Conservation (phyloP, 1,140 invertebrate species). For the Nasonia longicornis region DNA sequence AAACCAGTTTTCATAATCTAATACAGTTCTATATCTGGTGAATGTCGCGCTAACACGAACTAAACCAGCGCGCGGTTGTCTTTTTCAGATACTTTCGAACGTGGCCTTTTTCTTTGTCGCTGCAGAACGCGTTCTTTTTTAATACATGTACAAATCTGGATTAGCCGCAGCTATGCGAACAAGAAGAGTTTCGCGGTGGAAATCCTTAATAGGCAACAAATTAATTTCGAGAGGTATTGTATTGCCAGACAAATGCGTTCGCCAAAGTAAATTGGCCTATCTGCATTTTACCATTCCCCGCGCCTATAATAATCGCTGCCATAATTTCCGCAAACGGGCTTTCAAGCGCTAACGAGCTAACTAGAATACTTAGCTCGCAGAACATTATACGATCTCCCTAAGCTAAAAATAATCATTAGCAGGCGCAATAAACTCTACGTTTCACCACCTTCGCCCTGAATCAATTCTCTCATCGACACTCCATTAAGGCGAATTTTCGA, state of each 20-base stretch:
- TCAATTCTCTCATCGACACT: background rate
- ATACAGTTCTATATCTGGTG: constrained; percentile 5
- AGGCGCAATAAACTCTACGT: background rate
- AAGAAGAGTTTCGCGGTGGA: background rate
- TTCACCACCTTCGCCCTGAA: background rate
- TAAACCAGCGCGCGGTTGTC: background rate
- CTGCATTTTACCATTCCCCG: background rate
- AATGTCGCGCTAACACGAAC: constrained; percentile 28
- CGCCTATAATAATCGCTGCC: background rate
- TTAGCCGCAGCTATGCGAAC: background rate
- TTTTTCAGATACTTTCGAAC: constrained; percentile 4
- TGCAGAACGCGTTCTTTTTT: background rate
- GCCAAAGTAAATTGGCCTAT: background rate
- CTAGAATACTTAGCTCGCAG: background rate
- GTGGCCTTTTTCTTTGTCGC: background rate
- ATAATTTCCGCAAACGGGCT: background rate
- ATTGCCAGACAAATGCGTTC: background rate
- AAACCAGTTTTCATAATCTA: constrained; percentile 38
- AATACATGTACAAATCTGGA: background rate
- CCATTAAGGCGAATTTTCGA: background rate
- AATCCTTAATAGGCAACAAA: background rate
- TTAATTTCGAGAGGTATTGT: background rate
- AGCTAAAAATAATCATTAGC: background rate
- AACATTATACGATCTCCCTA: background rate
- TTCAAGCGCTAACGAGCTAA: background rate